phyloP scores from a whole-genome alignment of 2,797 vertebrate species.

The Chaetophractus vellerosus region DNA sequence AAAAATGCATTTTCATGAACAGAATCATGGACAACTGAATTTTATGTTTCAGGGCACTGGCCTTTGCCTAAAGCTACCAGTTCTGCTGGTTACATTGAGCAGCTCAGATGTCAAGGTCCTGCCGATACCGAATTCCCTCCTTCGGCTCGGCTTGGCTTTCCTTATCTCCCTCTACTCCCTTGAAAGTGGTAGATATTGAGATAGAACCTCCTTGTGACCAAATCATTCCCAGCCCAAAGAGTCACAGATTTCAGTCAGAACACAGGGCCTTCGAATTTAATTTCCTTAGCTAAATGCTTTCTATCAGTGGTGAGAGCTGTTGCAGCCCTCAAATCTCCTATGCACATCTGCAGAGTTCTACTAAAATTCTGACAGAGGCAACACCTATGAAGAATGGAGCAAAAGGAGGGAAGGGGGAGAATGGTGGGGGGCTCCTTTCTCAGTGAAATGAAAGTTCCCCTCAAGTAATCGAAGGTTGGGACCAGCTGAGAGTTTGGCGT shows the following conservation, averaged over 20 bases:
- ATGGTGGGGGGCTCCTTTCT: not conserved
- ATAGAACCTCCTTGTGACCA: not conserved
- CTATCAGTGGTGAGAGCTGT: fast-evolving
- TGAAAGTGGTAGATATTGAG: not conserved
- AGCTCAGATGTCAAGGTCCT: slow-evolving; percentile 72
- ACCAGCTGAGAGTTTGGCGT: not conserved
- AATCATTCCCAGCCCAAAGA: not conserved
- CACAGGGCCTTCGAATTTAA: not conserved
- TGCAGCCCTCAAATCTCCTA: not conserved
- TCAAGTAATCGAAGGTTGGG: not conserved
- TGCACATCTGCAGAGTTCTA: not conserved
- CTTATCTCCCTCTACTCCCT: not conserved
- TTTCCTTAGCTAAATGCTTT: slow-evolving; percentile 50
- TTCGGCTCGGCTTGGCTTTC: not conserved
- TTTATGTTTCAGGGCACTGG: slow-evolving; percentile 19
- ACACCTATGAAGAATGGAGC: not conserved
- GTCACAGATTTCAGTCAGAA: not conserved
- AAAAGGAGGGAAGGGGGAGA: not conserved
- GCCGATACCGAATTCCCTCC: slow-evolving; percentile 29
- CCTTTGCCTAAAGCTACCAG: slow-evolving; percentile 63
- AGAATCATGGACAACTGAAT: slow-evolving; percentile 10
- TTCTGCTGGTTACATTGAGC: slow-evolving; percentile 42
- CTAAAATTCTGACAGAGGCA: not conserved
- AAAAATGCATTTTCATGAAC: slow-evolving; percentile 45
- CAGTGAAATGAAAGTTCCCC: not conserved